phyloP scores from a whole-genome alignment of 2,113 vertebrate species.

The Hemichromis elongatus region DNA sequence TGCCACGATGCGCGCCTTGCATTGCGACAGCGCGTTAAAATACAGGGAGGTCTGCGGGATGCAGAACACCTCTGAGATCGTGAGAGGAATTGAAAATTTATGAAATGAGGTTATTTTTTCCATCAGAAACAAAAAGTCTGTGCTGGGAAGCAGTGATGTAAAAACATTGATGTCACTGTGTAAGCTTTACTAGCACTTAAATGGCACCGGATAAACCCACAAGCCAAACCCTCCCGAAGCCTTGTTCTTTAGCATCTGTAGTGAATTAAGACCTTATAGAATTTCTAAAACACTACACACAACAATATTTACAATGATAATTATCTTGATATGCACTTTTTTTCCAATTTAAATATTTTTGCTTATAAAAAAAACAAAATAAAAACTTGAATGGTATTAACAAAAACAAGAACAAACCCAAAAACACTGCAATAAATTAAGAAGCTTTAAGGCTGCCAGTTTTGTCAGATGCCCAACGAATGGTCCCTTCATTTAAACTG shows the following conservation, averaged over 20 bases:
- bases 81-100: conserved; percentile 26
- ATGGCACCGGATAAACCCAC: conserved; percentile 53
- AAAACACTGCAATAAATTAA: conserved; percentile 72
- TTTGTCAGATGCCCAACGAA: conserved; percentile 53
- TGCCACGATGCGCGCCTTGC: background rate
- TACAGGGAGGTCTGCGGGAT: background rate
- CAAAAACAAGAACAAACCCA: conserved; percentile 21
- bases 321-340: conserved; percentile 62
- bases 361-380: conserved; percentile 67
- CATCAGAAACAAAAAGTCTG: background rate
- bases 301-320: conserved; percentile 68
- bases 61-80: background rate
- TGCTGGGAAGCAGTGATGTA: conserved; percentile 51
- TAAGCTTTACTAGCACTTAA: conserved; percentile 52
- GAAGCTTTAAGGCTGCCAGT: conserved; percentile 75
- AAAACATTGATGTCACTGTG: conserved; percentile 46
- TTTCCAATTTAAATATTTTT: conserved; percentile 69
- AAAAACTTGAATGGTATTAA: conserved; percentile 44
- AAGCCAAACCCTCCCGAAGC: conserved; percentile 45
- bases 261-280: conserved; percentile 65
- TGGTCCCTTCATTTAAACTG: conserved; percentile 67
- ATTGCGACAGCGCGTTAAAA: background rate
- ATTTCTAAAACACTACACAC: conserved; percentile 67
- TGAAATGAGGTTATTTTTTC: background rate
- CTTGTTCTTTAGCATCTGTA: conserved; percentile 62